Evolutionary conservation across 2,797 vertebrate species (phyloP).

Genomic region (Phoxinus dragarum): DNA sequence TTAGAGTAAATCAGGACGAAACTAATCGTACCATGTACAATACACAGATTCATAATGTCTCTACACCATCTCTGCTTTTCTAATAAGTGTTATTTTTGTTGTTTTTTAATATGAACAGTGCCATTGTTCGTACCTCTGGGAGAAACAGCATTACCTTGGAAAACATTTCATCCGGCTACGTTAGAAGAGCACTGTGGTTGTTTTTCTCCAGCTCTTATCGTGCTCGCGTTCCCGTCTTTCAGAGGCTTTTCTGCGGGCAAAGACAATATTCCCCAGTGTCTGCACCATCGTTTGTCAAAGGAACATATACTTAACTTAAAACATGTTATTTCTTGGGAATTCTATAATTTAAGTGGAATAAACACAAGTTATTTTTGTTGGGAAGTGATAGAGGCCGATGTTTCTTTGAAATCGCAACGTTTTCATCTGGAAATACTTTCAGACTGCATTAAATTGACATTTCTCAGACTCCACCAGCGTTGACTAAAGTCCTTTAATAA

Average conservation of each 20-base stretch:
- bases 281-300: slow-evolving; percentile 20
- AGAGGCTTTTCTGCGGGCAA: neutral
- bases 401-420: neutral
- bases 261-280: slow-evolving; percentile 17
- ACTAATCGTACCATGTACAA: neutral
- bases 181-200: neutral
- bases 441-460: neutral
- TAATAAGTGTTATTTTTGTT: slow-evolving; percentile 11
- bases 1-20: neutral
- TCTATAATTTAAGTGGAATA: neutral
- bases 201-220: neutral
- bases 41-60: neutral
- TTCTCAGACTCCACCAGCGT: slow-evolving; percentile 24
- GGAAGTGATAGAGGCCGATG: neutral
- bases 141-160: slow-evolving; percentile 14
- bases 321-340: neutral
- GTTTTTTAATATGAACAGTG: slow-evolving; percentile 16
- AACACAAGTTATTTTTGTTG: slow-evolving; percentile 9
- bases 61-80: neutral
- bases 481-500: slow-evolving; percentile 42
- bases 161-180: neutral
- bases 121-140: slow-evolving; percentile 1
- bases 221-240: neutral
- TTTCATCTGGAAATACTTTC: slow-evolving; percentile 20
- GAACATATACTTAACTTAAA: neutral